Conservation (phyloP, 2,888 invertebrate genomes). For the Criorhina ranunculi region DNA sequence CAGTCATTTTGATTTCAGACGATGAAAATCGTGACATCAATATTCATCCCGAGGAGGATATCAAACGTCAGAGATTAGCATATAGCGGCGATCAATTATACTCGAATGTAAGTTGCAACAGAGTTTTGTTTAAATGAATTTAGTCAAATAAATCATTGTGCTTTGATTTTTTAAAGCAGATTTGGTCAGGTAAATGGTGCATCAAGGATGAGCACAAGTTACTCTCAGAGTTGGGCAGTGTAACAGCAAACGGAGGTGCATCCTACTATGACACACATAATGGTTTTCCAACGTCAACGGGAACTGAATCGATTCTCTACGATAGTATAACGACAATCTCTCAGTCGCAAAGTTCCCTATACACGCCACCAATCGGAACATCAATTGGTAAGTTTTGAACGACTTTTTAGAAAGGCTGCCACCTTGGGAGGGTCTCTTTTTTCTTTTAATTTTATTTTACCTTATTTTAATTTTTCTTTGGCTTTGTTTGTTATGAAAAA, state of each 20-base stretch:
- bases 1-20: constrained; percentile 83
- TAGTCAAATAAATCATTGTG: neutral
- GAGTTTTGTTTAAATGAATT: constrained; percentile 2
- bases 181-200: constrained; percentile 95
- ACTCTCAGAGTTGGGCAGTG: constrained; percentile 91
- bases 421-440: constrained; percentile 9
- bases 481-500: constrained; percentile 43
- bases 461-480: constrained; percentile 51
- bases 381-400: constrained; percentile 87
- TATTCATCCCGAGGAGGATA: constrained; percentile 94
- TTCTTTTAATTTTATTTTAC: constrained; percentile 41
- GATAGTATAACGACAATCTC: constrained; percentile 90
- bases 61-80: constrained; percentile 93
- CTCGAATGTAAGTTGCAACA: constrained; percentile 90
- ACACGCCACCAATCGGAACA: constrained; percentile 91
- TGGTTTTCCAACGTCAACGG: constrained; percentile 80
- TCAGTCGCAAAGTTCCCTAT: constrained; percentile 89
- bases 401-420: constrained; percentile 10
- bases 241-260: constrained; percentile 83
- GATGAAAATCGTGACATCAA: constrained; percentile 95
- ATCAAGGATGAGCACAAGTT: constrained; percentile 96
- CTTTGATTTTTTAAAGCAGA: constrained; percentile 84
- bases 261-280: constrained; percentile 86
- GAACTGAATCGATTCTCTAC: constrained; percentile 87
- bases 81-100: constrained; percentile 96